phyloP scores from a whole-genome alignment of 2,888 invertebrate species.

The Maniola hyperantus region DNA sequence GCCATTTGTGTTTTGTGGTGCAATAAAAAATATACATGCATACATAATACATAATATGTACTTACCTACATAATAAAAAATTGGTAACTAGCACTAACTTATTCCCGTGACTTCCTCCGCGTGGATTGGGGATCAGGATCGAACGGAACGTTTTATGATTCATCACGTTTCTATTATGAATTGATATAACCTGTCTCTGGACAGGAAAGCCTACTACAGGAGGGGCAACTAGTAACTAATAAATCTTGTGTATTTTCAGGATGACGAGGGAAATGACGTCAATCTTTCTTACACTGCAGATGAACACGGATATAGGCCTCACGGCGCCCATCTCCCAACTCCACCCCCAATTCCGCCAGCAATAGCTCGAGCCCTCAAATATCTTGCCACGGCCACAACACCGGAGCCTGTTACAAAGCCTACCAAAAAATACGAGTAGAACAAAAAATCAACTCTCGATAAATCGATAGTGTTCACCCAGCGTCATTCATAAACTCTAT shows the following conservation, averaged over 20 bases:
- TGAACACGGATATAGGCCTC: slow-evolving; percentile 76
- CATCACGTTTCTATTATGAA: no score
- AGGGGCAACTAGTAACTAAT: not conserved
- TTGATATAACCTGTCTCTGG: no score
- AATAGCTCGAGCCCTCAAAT: slow-evolving; percentile 78
- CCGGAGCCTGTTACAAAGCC: slow-evolving; percentile 58
- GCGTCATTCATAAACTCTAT: no score
- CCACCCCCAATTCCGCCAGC: slow-evolving; percentile 79
- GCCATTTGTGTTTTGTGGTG: no score
- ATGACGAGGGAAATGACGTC: slow-evolving; percentile 74
- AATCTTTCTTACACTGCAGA: slow-evolving; percentile 80
- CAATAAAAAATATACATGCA: no score
- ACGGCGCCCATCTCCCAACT: slow-evolving; percentile 75
- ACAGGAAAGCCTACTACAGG: no score
- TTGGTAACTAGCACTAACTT: no score
- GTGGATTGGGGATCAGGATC: no score
- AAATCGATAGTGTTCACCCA: not conserved
- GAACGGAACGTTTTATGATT: no score
- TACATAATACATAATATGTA: no score
- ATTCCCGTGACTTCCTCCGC: no score
- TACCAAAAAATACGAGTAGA: not conserved
- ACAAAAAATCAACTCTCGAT: not conserved
- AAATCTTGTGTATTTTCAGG: slow-evolving; percentile 54
- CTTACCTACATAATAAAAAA: no score
- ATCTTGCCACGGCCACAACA: slow-evolving; percentile 74